Conservation (phyloP, 2,113 vertebrate species). For the Greenwoodochromis staneri region DNA sequence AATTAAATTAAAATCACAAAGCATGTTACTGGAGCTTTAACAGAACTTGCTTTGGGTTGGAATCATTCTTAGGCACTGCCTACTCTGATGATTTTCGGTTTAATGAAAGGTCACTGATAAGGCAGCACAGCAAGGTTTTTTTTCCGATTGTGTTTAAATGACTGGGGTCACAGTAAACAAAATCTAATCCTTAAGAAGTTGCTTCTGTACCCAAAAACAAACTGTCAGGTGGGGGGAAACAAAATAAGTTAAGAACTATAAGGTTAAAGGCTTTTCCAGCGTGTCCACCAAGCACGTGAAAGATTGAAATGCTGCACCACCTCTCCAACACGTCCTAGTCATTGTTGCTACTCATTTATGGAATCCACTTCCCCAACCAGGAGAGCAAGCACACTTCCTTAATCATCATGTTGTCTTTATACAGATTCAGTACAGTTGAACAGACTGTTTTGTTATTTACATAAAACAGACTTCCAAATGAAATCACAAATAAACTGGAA, state of each 20-base stretch:
- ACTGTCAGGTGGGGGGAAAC: conserved; percentile 23
- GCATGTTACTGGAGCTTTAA: conserved; percentile 60
- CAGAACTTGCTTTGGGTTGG: conserved; percentile 43
- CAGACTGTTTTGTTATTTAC: conserved; percentile 69
- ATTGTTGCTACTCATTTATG: conserved; percentile 25
- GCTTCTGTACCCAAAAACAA: conserved; percentile 12
- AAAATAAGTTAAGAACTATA: conserved; percentile 18
- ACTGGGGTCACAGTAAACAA: conserved; percentile 37
- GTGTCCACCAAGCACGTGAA: conserved; percentile 9
- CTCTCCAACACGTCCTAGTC: conserved; percentile 8
- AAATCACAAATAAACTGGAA: conserved; percentile 73
- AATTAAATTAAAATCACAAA: conserved; percentile 27
- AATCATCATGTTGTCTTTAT: conserved; percentile 63
- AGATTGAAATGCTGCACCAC: conserved; percentile 33
- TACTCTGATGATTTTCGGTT: conserved; percentile 54
- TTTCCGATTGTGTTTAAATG: conserved; percentile 3
- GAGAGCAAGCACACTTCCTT: conserved; percentile 47
- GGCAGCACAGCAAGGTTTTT: conserved; percentile 59
- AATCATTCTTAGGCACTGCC: conserved; percentile 68
- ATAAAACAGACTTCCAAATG: conserved; percentile 63
- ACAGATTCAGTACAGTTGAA: conserved; percentile 69
- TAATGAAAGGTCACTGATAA: conserved; percentile 59
- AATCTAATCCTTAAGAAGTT: not conserved
- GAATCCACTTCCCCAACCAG: conserved; percentile 11
- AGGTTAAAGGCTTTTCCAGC: not conserved